These are phyloP conservation scores for Xanthorhoe spadicearia DNA, from an alignment of 2,888 invertebrate genomes.

Conservation along the genomic window DNA sequence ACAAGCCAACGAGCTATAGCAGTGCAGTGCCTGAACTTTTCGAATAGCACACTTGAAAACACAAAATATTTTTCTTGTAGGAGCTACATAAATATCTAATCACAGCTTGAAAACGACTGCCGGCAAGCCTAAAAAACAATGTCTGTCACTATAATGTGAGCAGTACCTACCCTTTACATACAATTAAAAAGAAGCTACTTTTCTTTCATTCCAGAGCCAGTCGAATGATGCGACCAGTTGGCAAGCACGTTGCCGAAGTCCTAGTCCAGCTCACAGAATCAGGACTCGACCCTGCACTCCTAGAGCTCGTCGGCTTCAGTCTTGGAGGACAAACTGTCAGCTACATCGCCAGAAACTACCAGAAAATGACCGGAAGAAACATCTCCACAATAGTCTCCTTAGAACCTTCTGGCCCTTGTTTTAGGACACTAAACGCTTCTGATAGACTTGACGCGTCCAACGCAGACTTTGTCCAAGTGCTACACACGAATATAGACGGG, in stretches of 20 bases:
- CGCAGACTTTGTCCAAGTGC: conserved; percentile 74
- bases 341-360: conserved; percentile 72
- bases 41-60: no score
- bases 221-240: conserved; percentile 79
- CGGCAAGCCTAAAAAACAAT: no score
- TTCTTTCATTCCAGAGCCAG: conserved; percentile 61
- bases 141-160: no score
- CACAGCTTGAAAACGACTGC: no score
- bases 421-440: conserved; percentile 58
- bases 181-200: not conserved
- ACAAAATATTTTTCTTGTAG: no score
- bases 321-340: conserved; percentile 75
- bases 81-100: no score
- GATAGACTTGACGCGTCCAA: conserved; percentile 67
- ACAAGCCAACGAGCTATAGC: no score
- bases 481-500: conserved; percentile 79
- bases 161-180: no score
- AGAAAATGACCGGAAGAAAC: conserved; percentile 64
- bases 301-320: conserved; percentile 76
- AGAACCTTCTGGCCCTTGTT: conserved; percentile 79
- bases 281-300: conserved; percentile 66
- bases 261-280: conserved; percentile 61
- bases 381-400: conserved; percentile 72
- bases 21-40: no score
- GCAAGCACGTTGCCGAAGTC: conserved; percentile 73